phyloP scores from a whole-genome alignment of 2,797 vertebrate species.

The Limosa lapponica region DNA sequence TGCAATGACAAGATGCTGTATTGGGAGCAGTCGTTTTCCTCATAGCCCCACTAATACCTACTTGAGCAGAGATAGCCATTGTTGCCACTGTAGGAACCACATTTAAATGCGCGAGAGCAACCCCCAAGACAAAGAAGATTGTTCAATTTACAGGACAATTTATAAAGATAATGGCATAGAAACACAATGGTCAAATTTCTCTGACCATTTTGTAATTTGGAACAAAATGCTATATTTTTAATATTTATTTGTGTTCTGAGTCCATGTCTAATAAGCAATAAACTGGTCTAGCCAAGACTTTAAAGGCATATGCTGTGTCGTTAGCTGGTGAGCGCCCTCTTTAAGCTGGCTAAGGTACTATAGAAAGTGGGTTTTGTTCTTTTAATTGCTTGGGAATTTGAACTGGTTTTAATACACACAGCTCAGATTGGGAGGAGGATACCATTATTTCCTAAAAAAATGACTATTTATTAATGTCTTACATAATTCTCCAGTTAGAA shows the following conservation, averaged over 20 bases:
- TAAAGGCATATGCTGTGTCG: constrained; percentile 62
- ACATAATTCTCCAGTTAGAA: constrained; percentile 78
- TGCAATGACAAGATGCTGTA: neutral
- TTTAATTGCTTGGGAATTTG: constrained; percentile 76
- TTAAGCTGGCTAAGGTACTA: constrained; percentile 87
- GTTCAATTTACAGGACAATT: constrained; percentile 65
- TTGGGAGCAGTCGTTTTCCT: neutral
- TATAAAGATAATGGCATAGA: constrained; percentile 72
- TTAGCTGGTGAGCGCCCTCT: constrained; percentile 89
- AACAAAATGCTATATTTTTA: constrained; percentile 74
- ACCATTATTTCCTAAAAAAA: constrained; percentile 75
- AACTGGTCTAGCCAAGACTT: constrained; percentile 74
- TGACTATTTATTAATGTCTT: constrained; percentile 85
- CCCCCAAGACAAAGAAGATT: neutral
- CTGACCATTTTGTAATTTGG: constrained; percentile 78
- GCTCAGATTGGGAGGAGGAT: constrained; percentile 74
- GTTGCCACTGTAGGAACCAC: neutral
- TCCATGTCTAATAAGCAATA: constrained; percentile 77
- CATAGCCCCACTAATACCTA: neutral
- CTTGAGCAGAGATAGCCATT: neutral
- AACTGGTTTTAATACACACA: constrained; percentile 78
- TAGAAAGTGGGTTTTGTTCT: constrained; percentile 78
- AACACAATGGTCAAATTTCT: constrained; percentile 73
- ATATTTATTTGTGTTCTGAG: constrained; percentile 80
- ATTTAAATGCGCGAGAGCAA: neutral